Base-by-base conservation (phyloP, 2,797 vertebrate species). In the Chaenodraco wilsoni region DNA sequence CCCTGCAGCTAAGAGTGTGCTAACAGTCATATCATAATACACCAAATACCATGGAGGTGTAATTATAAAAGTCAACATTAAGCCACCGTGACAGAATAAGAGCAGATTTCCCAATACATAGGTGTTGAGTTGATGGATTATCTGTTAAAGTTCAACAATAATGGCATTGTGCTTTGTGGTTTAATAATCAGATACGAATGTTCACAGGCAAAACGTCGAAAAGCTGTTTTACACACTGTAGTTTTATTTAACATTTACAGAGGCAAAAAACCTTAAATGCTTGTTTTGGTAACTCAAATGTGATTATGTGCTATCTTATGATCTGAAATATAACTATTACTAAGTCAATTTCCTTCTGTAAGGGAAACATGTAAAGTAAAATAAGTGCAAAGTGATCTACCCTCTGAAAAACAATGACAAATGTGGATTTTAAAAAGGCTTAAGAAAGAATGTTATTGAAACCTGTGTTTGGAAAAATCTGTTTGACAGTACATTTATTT, bases 41-140 rank as follows among this genome's bases (percentile, higher is more conserved):
- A 84, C 78, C 83, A 84, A 83, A 83, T 72, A 78, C 68, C 66
- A 46, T 0, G 0, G 10, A 74, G 55, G 65, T 51, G 68, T 63
- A 88, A 88, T 87, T 82, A 84, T 79, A 69, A 88, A 72, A 75
- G 70, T 83, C 83, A 84, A 78, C 76, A 71, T 67, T 65, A 40
- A 83, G 41, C 59, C 69, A 64, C 43, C 9, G 1, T 78, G 79
- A 82, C 81, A 68, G 81, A 79, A 74, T 65, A 57, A 57, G 80
- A 72, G 60, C 76, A 66, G 44, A 70, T 92, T 92, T 85, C 81
- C 78, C 82, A 89, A 90, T 14, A 49, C n/a, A 0, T 5, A 37
- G 60, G 55, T 17, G 57, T 85, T 50, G 0, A 0, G 27, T 66
- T 83, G 77, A 84, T 74, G 77, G 78, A 88, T 84, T 77, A 67